Percentiles rank a stretch among this genome's conserved stretches.
These are phyloP conservation scores for Trilocha varians DNA, from an alignment of 2,888 invertebrate genomes.

Conservation along the genomic window DNA sequence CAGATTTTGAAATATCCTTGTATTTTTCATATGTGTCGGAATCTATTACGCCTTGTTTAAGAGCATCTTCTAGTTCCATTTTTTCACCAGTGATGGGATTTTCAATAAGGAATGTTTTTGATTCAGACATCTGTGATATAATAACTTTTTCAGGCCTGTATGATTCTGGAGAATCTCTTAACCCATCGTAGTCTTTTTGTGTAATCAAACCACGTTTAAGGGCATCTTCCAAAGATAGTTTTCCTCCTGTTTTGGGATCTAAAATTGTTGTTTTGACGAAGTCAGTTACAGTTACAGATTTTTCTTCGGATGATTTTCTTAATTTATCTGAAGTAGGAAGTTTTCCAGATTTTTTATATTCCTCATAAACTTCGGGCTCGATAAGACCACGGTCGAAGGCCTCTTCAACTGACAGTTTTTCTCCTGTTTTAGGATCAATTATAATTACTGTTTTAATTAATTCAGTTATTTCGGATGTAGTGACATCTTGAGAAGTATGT, in stretches of 20 bases:
- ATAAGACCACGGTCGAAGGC: constrained; percentile 1
- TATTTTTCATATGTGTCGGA: constrained; percentile 3
- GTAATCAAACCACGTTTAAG: constrained; percentile 1
- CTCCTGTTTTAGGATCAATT: constrained; percentile 10
- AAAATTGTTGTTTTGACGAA: constrained; percentile 66
- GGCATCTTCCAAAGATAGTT: constrained; percentile 77
- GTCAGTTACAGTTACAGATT: constrained; percentile 27
- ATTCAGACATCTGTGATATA: not conserved
- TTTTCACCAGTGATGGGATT: constrained; percentile 2
- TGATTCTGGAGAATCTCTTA: not conserved
- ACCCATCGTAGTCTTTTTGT: not conserved
- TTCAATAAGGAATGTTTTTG: constrained; percentile 2
- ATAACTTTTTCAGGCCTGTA: not conserved
- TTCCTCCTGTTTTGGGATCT: constrained; percentile 85
- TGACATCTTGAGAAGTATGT: constrained; percentile 12
- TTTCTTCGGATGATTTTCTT: constrained; percentile 28
- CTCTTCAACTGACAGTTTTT: constrained; percentile 1
- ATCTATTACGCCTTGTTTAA: constrained; percentile 47
- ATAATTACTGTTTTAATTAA: not conserved
- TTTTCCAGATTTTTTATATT: constrained; percentile 1
- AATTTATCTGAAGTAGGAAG: constrained; percentile 2
- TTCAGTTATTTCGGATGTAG: not conserved
- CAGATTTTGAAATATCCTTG: not conserved
- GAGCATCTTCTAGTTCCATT: constrained; percentile 63
- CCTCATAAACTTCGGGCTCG: constrained; percentile 1